Conservation (phyloP, 2,888 invertebrate species). For the Tricholauxania praeusta region DNA sequence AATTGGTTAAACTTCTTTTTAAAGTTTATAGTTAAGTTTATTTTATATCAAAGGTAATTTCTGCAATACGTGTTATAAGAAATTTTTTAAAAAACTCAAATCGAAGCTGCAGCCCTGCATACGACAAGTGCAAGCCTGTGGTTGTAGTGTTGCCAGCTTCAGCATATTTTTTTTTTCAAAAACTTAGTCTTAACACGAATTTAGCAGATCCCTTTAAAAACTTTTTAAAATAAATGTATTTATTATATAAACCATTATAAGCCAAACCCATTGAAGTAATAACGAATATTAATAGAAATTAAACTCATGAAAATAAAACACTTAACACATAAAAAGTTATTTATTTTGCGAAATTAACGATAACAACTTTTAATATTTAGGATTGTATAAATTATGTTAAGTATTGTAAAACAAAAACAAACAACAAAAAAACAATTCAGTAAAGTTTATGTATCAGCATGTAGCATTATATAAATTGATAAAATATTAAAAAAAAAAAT, state of each 20-base stretch:
- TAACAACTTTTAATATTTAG: constrained; percentile 44
- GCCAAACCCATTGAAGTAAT: constrained; percentile 10
- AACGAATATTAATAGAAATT: not conserved
- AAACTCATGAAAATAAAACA: constrained; percentile 7
- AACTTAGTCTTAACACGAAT: too few relatives aligned
- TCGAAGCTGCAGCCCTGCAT: too few relatives aligned
- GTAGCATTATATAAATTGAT: constrained; percentile 39
- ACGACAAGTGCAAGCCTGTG: too few relatives aligned
- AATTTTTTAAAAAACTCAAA: too few relatives aligned
- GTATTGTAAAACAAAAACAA: constrained; percentile 35
- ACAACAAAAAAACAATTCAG: constrained; percentile 38
- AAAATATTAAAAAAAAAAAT: constrained; percentile 31
- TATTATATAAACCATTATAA: not conserved
- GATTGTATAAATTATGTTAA: constrained; percentile 49
- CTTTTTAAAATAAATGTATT: too few relatives aligned
- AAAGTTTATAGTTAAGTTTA: too few relatives aligned
- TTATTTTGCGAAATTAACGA: constrained; percentile 26
- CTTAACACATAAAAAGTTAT: not conserved
- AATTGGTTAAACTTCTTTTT: too few relatives aligned
- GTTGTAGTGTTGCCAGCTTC: too few relatives aligned
- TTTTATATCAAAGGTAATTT: too few relatives aligned
- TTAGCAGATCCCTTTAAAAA: too few relatives aligned
- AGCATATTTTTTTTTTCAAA: too few relatives aligned
- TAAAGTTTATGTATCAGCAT: constrained; percentile 42
- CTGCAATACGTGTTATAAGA: too few relatives aligned